Evolutionary conservation across 2,797 vertebrate genomes (phyloP), one percentile per base, ranked within the genome.

Genomic region (Thalassophryne amazonica): DNA sequence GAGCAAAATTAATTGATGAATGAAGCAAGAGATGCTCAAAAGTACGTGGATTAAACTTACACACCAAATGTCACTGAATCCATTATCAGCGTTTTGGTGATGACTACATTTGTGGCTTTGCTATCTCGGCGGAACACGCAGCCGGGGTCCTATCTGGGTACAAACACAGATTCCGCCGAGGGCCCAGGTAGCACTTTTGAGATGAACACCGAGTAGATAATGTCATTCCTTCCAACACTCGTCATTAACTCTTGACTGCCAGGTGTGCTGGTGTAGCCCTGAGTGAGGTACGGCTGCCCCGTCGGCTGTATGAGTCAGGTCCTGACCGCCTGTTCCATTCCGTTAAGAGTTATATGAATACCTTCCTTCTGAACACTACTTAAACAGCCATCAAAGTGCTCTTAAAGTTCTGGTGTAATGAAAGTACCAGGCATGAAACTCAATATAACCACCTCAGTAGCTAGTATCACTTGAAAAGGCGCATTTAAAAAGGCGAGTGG

Each of bases 161-260:
- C 43, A 68, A 91, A 90, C 89, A 93, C 69, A 73, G 80, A 90
- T 92, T 88, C 86, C 86, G 91, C 93, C 93, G 84, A 83, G 91
- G 93, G 92, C 92, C 85, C 66, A 85, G 53, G 80, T 88, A 91
- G 81, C 81, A 91, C 89, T 91, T 62, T 58, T 87, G 89, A 92
- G 91, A 92, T 92, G 86, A 84, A 80, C 82, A 73, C 71, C 61
- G 67, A 81, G 53, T 67, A 91, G 85, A 83, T 92, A 88, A 73
- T 84, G 84, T 89, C 83, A 89, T 87, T 92, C 85, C 85, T 82
- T 85, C 90, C 91, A 88, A 90, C 84, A 88, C 66, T 76, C 58
- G 53, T 79, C 88, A 91, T 81, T 81, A 83, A 74, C 66, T 85
- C 50, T 69, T 76, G 67, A 76, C 80, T 76, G 64, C 73, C 71